phyloP scores from a whole-genome alignment of 2,113 vertebrate genomes.

The Ceyx melanurus region DNA sequence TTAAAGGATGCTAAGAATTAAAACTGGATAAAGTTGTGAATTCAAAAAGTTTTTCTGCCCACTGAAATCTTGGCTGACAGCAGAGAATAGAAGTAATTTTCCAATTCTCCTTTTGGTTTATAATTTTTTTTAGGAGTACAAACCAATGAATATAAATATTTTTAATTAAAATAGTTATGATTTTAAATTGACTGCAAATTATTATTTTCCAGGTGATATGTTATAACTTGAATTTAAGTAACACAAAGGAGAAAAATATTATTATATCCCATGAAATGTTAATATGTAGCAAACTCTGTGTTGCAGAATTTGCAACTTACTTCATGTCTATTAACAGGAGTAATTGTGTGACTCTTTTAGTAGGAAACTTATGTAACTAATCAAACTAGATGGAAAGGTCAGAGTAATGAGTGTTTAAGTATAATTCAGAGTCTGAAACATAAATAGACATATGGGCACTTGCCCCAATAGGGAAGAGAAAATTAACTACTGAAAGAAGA shows the following conservation, averaged over 20 bases:
- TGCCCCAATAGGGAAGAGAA: not conserved
- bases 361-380: not conserved
- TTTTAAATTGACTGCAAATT: not conserved
- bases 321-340: not conserved
- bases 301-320: not conserved
- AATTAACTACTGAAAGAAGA: not conserved
- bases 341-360: not conserved
- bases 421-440: not conserved
- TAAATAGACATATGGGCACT: fast-evolving
- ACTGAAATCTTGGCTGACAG: not conserved
- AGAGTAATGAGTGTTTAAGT: not conserved
- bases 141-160: not conserved
- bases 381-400: not conserved
- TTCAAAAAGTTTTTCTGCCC: not conserved
- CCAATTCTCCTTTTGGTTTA: not conserved
- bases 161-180: not conserved
- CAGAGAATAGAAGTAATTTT: not conserved
- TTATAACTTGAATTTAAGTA: not conserved
- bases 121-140: not conserved
- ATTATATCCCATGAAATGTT: not conserved
- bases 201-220: not conserved
- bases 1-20: not conserved
- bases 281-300: not conserved
- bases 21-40: not conserved
- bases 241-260: not conserved